Conservation (phyloP, 2,888 invertebrate species). For the Agrilus biguttatus region DNA sequence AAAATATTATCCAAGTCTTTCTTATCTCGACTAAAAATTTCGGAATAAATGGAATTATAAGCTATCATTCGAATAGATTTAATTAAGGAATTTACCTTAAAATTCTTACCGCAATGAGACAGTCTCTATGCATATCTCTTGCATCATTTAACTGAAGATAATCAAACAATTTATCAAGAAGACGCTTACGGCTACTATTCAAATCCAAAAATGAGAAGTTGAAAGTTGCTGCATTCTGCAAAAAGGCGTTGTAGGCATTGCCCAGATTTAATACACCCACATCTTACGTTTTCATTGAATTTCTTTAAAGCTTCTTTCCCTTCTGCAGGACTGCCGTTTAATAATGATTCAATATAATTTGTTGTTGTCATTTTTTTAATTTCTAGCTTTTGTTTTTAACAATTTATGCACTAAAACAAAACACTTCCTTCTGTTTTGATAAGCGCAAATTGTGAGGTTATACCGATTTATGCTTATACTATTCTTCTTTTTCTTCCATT, state of each 20-base stretch:
- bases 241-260: conserved; percentile 8
- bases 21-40: conserved; percentile 60
- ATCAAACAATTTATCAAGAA: conserved; percentile 48
- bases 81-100: conserved; percentile 38
- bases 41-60: neutral
- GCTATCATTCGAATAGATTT: neutral
- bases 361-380: too few species aligned
- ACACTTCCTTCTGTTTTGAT: too few species aligned
- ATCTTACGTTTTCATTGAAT: conserved; percentile 32
- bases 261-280: conserved; percentile 1
- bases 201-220: conserved; percentile 45
- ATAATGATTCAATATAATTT: conserved; percentile 1
- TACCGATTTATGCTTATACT: too few species aligned
- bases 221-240: conserved; percentile 42
- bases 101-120: conserved; percentile 47
- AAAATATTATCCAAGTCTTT: conserved; percentile 51
- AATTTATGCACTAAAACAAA: too few species aligned
- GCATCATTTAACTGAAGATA: conserved; percentile 37
- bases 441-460: too few species aligned
- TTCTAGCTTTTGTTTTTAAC: too few species aligned
- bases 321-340: conserved; percentile 16
- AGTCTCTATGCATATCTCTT: conserved; percentile 35
- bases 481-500: too few species aligned
- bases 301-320: conserved; percentile 19
- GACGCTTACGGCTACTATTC: conserved; percentile 35